phyloP scores from a whole-genome alignment of 1,140 invertebrate genomes.

The Pentalonia nigronervosa region DNA sequence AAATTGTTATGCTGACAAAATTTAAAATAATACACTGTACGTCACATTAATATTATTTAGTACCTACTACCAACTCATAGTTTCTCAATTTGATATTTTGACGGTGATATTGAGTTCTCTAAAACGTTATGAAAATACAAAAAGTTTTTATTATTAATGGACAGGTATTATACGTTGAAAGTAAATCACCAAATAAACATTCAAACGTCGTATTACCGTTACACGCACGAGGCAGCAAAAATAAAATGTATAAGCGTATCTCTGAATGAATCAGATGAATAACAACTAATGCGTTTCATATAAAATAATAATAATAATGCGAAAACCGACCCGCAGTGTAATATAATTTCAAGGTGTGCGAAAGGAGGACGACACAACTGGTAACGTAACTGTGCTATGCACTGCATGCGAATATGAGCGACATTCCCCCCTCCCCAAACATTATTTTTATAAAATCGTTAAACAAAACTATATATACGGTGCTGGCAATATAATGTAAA shows the following conservation, averaged over 20 bases:
- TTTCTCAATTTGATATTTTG: neutral
- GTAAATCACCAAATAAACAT: conserved; percentile 21
- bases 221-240: neutral
- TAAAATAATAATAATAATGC: neutral
- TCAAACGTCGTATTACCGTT: neutral
- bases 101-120: neutral
- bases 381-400: neutral
- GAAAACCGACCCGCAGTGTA: neutral
- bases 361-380: neutral
- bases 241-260: neutral
- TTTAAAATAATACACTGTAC: neutral
- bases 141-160: neutral
- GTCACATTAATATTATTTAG: neutral
- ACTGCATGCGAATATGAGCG: neutral
- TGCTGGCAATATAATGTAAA: neutral
- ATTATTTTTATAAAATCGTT: neutral
- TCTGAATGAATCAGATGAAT: neutral
- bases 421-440: neutral
- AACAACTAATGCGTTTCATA: neutral
- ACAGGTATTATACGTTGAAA: neutral
- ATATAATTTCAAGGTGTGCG: neutral
- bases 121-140: neutral
- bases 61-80: neutral
- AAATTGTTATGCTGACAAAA: neutral
- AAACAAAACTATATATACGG: neutral